Evolutionary conservation across 1,140 invertebrate species (phyloP), one percentile per base, ranked within the genome.

Genomic region (Tachypleus tridentatus): DNA sequence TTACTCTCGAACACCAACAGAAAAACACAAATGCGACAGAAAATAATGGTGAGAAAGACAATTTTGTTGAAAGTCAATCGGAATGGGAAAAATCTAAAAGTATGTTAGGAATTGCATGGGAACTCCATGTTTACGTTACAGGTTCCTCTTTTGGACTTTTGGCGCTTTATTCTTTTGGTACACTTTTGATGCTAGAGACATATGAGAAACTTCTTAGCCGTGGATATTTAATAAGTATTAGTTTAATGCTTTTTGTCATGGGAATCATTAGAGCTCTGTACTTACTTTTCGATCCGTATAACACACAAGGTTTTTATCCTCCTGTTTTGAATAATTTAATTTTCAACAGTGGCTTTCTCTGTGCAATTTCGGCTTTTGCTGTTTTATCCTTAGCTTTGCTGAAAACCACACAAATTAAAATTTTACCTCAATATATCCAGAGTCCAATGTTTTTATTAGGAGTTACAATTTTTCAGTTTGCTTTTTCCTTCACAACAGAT

Each of bases 281-380:
- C 73, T 81, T 95, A 60, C 87, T 91, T 69, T 88, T 91, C 71
- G 91, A 94, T 78, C 87, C 90, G 0, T 94, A 95, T 73, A 93
- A 93, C 72, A 83, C 88, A 5, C 84, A 85, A 64, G 81, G 82
- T 56, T 87, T 85, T 2, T 82, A 92, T 70, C 87, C 87, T 52
- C 81, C 85, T n/a, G 85, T 87, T 54, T 75, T 92, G 8, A 87
- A 88, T 50, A 84, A 87, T 66, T 83, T 93, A 10, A 74, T 93
- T 3, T 83, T 91, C 63, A 86, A 91, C 71, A 81, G 91, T 49
- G 88, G 88, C 0, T 85, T 87, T 47, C 91, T 91, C 61, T 85
- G 92, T 61, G 74, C 95, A 7, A 88, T 88, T 9, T 86, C 91
- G 3, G 85, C 88, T 0, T 93, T 94, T 74, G 86, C 89, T 8